phyloP scores from a whole-genome alignment of 2,113 vertebrate genomes.

The Scophthalmus maximus region DNA sequence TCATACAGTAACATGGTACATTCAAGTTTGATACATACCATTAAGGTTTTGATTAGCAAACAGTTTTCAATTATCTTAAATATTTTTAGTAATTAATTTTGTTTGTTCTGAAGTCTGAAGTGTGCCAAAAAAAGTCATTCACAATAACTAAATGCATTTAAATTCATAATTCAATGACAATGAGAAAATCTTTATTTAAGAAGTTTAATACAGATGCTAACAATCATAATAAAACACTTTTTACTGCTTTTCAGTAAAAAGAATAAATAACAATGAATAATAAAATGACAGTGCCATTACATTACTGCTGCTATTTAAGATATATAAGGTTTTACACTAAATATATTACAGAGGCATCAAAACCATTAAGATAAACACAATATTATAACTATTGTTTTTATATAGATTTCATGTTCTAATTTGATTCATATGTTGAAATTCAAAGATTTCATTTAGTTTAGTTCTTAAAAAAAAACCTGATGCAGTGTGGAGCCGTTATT shows the following conservation, averaged over 20 bases:
- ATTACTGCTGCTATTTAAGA: conserved; percentile 7
- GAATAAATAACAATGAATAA: neutral
- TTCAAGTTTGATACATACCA: conserved; percentile 36
- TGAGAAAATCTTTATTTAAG: too few species aligned
- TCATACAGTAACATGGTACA: too few species aligned
- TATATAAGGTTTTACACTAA: conserved; percentile 26
- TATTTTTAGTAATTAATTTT: conserved; percentile 21
- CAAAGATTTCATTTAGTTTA: neutral
- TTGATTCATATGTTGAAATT: conserved; percentile 23
- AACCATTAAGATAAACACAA: neutral
- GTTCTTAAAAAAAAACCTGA: conserved; percentile 16
- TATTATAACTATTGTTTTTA: conserved; percentile 24
- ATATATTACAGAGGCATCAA: conserved; percentile 21
- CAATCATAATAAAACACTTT: neutral
- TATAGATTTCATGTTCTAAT: conserved; percentile 19
- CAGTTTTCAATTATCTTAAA: conserved; percentile 8
- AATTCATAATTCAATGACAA: too few species aligned
- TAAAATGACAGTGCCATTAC: neutral
- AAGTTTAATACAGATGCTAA: neutral
- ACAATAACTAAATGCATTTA: too few species aligned
- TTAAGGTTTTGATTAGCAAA: conserved; percentile 21
- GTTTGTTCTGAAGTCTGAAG: neutral
- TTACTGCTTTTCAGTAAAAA: neutral
- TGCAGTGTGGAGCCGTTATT: conserved; percentile 2
- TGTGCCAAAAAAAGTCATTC: conserved; percentile 4